Evolutionary conservation across 92 coral and sea anemone species (phyloP).

Genomic region (Parazoanthus swiftii): DNA sequence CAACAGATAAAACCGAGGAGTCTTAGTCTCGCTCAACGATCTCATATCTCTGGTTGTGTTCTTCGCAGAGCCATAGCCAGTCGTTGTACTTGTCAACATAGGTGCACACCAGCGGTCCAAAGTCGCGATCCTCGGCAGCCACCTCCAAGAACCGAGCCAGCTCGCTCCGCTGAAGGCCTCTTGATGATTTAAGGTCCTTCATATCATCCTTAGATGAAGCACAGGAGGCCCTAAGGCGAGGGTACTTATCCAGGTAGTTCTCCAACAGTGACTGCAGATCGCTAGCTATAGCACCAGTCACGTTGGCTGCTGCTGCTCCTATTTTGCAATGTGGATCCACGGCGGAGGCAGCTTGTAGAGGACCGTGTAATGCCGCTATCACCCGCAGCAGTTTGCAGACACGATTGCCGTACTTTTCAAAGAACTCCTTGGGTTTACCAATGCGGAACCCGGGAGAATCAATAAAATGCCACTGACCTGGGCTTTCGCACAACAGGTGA

Average conservation of each 20-base stretch:
- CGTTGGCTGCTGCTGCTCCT: slow-evolving; percentile 21
- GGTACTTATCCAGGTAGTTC: slow-evolving; percentile 31
- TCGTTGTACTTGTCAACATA: slow-evolving; percentile 40
- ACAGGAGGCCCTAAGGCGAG: slow-evolving; percentile 29
- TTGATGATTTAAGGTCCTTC: slow-evolving; percentile 24
- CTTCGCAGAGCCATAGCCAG: slow-evolving; percentile 28
- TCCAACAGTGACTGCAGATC: slow-evolving; percentile 33
- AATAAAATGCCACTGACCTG: slow-evolving; percentile 50
- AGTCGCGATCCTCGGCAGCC: slow-evolving; percentile 33
- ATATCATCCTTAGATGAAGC: slow-evolving; percentile 33
- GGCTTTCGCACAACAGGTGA: slow-evolving; percentile 50
- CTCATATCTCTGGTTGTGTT: slow-evolving; percentile 8
- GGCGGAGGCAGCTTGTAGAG: slow-evolving; percentile 13
- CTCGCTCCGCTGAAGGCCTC: slow-evolving; percentile 45
- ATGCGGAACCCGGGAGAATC: slow-evolving; percentile 52
- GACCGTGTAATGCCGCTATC: slow-evolving; percentile 20
- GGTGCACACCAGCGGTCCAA: slow-evolving; percentile 53
- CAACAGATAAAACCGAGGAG: background rate
- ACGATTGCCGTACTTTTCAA: slow-evolving; percentile 39
- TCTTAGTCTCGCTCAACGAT: slow-evolving; percentile 7
- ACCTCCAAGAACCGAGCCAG: slow-evolving; percentile 46
- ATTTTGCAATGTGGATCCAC: slow-evolving; percentile 41
- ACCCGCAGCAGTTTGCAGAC: slow-evolving; percentile 37
- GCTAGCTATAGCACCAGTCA: background rate
- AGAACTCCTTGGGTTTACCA: slow-evolving; percentile 52